Base-by-base conservation (phyloP, 2,113 vertebrate species). In the Oophaga pumilio region DNA sequence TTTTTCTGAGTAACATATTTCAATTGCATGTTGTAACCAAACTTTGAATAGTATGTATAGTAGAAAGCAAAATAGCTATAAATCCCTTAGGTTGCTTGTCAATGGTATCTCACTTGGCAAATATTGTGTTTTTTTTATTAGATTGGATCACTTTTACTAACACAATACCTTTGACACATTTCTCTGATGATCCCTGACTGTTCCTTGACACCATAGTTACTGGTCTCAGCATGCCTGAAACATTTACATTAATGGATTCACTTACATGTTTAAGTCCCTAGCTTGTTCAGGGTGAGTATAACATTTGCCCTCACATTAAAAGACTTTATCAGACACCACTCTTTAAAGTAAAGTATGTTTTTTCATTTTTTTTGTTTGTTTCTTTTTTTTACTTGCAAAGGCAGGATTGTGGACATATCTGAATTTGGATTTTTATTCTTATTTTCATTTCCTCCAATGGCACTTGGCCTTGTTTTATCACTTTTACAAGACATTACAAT, bases 141-240 rank as follows among this genome's bases (percentile, higher is more conserved):
- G 71, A 83, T 76, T 83, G 59, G 49, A 88, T 88, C 80, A 52
- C 76, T 88, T 88, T 76, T 59, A 18, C 69, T 56, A 43, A 15
- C 53, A 74, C 33, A 68, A 33, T 59, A n/a, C 17, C 49, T 66
- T 76, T 24, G 77, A 71, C 59, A 76, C 6, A 62, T 53, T 87
- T 43, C 83, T 57, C 43, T 62, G 78, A 87, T 82, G 53, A 87
- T 87, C 57, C 60, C 78, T 78, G 82, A 82, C 77, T 87, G 78
- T n/a, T 87, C 22, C 28, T 52, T 33, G 56, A 64, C 53, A 60
- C 66, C 82, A 50, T 87, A 50, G 26, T 76, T 60, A 59, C 77
- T 24, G 50, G 24, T 64, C 85, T 28, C 85, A 87, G 77, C 64
- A 87, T 73, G 86, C 22, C 68, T 73, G 80, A 28, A 74, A 80